Evolutionary conservation across 1,140 invertebrate species (phyloP).

Genomic region (Liolophura sinensis): DNA sequence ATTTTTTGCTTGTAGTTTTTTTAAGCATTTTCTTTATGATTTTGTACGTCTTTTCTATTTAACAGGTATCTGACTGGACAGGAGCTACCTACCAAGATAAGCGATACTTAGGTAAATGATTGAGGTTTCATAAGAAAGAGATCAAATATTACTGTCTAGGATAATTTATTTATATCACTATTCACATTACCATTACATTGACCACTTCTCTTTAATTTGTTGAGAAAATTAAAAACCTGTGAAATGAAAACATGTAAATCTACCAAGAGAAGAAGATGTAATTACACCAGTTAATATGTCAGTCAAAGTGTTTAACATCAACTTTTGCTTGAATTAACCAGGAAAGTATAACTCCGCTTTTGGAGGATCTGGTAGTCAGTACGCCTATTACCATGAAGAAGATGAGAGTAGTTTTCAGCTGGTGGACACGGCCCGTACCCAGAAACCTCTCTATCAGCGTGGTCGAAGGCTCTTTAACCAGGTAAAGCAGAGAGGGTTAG

Average conservation of each 20-base stretch:
- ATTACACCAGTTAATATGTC: no score
- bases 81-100: conserved; percentile 93
- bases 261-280: no score
- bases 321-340: conserved; percentile 57
- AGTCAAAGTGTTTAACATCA: background rate
- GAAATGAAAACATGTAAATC: no score
- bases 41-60: conserved; percentile 19
- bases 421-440: conserved; percentile 84
- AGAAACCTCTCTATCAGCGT: conserved; percentile 55
- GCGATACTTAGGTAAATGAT: conserved; percentile 85
- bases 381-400: conserved; percentile 97
- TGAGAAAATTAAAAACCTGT: no score
- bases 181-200: no score
- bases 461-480: conserved; percentile 54
- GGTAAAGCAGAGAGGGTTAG: conserved; percentile 21
- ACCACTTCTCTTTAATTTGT: no score
- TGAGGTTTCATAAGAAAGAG: background rate
- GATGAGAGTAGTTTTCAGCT: conserved; percentile 98
- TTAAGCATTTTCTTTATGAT: background rate
- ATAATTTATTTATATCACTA: no score
- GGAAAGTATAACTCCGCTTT: conserved; percentile 96
- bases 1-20: no score
- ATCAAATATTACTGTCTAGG: no score
- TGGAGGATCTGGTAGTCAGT: conserved; percentile 86
- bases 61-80: conserved; percentile 95